phyloP scores from a whole-genome alignment of 2,113 vertebrate species.

The Phyllostomus hastatus region DNA sequence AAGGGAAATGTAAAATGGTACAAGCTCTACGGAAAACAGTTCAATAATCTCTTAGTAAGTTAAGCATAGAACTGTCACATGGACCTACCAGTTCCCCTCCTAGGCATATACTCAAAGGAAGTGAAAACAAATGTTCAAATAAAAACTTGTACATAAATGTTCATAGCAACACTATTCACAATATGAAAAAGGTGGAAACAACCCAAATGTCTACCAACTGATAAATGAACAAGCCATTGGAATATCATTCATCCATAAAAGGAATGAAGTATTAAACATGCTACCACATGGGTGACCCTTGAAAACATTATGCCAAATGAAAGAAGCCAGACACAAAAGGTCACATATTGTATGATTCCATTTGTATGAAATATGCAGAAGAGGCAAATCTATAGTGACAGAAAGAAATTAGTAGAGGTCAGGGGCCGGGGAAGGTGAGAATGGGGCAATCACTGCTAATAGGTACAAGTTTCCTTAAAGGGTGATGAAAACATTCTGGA shows the following conservation, averaged over 20 bases:
- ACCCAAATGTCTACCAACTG: not conserved
- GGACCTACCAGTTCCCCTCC: not conserved
- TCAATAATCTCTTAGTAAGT: not conserved
- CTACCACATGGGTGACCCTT: not conserved
- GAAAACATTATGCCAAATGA: not conserved
- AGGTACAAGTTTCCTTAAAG: not conserved
- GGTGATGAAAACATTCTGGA: not conserved
- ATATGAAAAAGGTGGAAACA: not conserved
- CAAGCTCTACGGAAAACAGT: not conserved
- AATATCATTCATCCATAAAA: not conserved
- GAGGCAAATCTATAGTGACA: not conserved
- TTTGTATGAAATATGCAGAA: not conserved
- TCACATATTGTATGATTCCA: not conserved
- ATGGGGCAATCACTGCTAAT: too few species aligned
- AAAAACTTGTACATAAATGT: not conserved
- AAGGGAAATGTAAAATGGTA: not conserved
- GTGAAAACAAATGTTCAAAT: not conserved
- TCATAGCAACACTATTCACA: not conserved
- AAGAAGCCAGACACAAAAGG: not conserved
- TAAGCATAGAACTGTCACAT: not conserved
- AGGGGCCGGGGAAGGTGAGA: too few species aligned
- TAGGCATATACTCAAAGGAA: not conserved
- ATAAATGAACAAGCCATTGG: not conserved
- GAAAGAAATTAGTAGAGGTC: not conserved
- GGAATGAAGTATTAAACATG: not conserved